Base-by-base conservation (phyloP, 1,140 invertebrate species). In the Euwallacea fornicatus region DNA sequence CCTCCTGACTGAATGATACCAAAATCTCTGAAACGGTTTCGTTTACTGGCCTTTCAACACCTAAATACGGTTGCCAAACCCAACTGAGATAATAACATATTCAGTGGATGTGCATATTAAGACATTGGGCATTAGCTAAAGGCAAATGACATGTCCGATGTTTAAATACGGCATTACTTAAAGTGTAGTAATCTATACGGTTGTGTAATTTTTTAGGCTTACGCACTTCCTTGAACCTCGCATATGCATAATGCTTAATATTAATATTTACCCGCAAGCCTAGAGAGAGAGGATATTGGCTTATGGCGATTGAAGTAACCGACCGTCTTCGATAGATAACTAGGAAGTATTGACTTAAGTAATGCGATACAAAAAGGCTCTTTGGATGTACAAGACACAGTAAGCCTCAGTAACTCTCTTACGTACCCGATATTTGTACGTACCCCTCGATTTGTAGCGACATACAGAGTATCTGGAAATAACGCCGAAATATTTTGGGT, bases 131-230 rank as follows among this genome's bases (percentile, higher is more conserved):
- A 42, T 60, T 60, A 3, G 11, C n/a, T 56, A 9, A 60, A 60
- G 58, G 58, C 58, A 42, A 60, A 60, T 42, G 58, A 60, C 58
- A 41, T 33, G 58, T 60, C 13, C 41, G 10, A 42, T 41, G 58
- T 41, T 50, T 13, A 13, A 50, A 50, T 3, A 50, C 46, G 9
- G 3, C 41, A 60, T 60, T 60, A 60, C n/a, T 10, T 60, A 60
- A 41, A 42, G 21, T 33, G 41, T 60, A 42, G 15, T 60, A 15
- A 60, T 60, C 58, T 60, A 41, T 42, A 7, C 46, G 1, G 42
- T 62, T 62, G 43, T 15, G 60, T 62, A 62, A 62, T 62, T 62
- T 66, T 54, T 66, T 56, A 53, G 53, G 63, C 41, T 56, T 42
- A 66, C 46, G 21, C 21, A 42, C 63, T 54, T 66, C 53, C 63